Conservation (phyloP, 2,113 vertebrate species). For the Erpornis zantholeuca region DNA sequence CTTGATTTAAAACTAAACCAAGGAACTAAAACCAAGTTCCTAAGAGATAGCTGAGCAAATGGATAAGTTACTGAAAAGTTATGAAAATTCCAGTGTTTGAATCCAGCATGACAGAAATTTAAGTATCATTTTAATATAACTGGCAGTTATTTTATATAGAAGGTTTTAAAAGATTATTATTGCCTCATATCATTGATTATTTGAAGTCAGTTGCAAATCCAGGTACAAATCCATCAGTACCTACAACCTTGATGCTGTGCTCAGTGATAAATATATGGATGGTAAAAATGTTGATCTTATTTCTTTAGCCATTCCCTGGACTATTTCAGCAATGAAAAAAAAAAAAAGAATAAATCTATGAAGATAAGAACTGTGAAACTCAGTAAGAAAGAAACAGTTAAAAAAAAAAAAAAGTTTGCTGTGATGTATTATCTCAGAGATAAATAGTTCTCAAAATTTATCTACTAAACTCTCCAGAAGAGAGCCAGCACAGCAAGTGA, state of each 20-base stretch:
- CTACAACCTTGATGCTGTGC: neutral
- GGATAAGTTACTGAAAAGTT: neutral
- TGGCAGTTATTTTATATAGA: neutral
- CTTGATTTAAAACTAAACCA: too few relatives aligned
- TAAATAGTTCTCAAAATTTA: neutral
- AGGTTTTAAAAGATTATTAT: neutral
- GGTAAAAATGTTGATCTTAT: neutral
- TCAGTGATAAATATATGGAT: neutral
- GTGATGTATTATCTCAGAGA: neutral
- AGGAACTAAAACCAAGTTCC: neutral
- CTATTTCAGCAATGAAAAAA: neutral
- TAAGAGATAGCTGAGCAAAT: neutral
- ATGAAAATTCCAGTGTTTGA: neutral
- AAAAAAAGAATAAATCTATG: neutral
- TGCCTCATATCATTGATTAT: neutral
- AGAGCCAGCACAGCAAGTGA: neutral
- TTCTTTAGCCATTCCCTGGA: neutral
- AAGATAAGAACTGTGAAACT: neutral
- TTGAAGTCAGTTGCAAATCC: neutral
- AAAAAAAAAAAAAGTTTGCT: neutral
- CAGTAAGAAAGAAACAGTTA: neutral
- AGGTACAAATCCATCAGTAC: neutral
- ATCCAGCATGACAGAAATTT: neutral
- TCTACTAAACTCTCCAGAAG: neutral
- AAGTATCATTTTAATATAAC: neutral